A percentile compares a stretch with the other conserved stretches of the same genome.
Conservation (phyloP, 2,797 vertebrate species). For the Megaceryle alcyon region DNA sequence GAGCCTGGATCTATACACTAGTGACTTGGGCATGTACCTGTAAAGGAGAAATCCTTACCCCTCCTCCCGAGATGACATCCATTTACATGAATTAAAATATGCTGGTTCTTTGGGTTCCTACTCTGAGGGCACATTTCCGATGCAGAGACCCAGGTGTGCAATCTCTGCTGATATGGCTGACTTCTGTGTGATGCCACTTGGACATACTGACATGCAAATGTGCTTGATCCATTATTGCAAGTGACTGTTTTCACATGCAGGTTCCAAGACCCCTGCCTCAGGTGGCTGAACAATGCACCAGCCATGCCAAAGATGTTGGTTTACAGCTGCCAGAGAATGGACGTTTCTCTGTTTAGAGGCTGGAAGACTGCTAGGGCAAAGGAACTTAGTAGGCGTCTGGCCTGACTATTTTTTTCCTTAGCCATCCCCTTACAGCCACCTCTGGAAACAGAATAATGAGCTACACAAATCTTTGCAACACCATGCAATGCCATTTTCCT, state of each 20-base stretch:
- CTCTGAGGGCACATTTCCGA: not conserved
- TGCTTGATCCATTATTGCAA: not conserved
- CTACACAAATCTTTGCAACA: not conserved
- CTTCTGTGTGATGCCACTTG: not conserved
- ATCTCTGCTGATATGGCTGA: not conserved
- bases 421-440: not conserved
- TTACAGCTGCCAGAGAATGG: not conserved
- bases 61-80: not conserved
- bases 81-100: not conserved
- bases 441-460: not conserved
- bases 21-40: not conserved
- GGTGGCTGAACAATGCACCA: not conserved
- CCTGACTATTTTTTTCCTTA: not conserved
- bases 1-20: not conserved
- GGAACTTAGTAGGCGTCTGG: accelerated
- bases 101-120: not conserved
- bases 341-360: not conserved
- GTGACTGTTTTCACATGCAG: not conserved
- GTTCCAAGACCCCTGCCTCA: not conserved
- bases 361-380: not conserved
- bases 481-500: not conserved
- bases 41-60: not conserved
- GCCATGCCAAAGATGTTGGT: not conserved
- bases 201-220: accelerated
- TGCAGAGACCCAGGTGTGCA: not conserved